Evolutionary conservation across 2,113 vertebrate genomes (phyloP).

Genomic region (Phycodurus eques): DNA sequence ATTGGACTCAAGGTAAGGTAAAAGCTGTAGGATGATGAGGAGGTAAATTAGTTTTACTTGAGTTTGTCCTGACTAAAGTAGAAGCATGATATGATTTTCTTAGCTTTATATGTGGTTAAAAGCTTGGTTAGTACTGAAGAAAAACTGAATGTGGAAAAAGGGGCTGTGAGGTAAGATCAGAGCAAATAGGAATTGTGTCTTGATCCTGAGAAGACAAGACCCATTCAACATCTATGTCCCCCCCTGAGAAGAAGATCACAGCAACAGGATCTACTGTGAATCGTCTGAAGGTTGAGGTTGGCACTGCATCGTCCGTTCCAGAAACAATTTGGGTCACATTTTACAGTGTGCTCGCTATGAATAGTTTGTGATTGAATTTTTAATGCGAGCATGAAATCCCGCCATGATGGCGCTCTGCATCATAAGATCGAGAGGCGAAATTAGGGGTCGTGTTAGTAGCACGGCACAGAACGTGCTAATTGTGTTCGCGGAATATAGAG

Average conservation of each 20-base stretch:
- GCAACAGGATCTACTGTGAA: slow-evolving; percentile 7
- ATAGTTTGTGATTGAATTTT: slow-evolving; percentile 55
- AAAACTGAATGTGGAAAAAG: not conserved
- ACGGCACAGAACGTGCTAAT: slow-evolving; percentile 7
- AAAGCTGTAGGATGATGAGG: slow-evolving; percentile 73
- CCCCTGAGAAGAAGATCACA: slow-evolving; percentile 7
- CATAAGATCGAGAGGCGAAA: slow-evolving; percentile 39
- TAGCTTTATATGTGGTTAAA: not conserved
- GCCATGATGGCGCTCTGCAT: slow-evolving; percentile 23
- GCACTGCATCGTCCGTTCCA: slow-evolving; percentile 12
- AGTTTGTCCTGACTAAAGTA: not conserved
- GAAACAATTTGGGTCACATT: slow-evolving; percentile 52
- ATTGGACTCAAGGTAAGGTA: slow-evolving; percentile 88
- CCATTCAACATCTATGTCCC: slow-evolving; percentile 18
- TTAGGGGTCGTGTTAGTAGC: slow-evolving; percentile 17
- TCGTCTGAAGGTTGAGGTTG: slow-evolving; percentile 15
- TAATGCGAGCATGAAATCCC: slow-evolving; percentile 51
- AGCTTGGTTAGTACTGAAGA: slow-evolving; percentile 8
- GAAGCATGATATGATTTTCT: not conserved
- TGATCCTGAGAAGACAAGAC: not conserved
- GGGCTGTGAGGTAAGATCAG: not conserved
- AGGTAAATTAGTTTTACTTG: not conserved
- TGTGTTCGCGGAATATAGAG: slow-evolving; percentile 1
- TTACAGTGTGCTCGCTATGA: slow-evolving; percentile 39
- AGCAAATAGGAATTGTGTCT: not conserved